Evolutionary conservation across 2,113 vertebrate species (phyloP), one percentile per base, ranked within the genome.

Genomic region (Piaya cayana): DNA sequence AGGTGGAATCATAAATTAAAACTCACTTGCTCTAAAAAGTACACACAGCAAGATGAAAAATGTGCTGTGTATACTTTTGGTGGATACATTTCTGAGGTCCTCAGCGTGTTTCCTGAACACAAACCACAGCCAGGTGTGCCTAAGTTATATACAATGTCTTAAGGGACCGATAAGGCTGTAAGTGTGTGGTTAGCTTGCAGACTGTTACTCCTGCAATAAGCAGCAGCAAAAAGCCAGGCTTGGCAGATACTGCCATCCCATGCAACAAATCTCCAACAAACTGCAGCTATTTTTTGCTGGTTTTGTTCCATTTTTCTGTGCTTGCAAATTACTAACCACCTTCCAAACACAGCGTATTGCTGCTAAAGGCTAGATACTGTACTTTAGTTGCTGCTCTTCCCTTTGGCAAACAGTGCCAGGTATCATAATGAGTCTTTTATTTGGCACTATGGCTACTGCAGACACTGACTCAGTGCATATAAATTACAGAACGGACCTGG

Each of bases 71-170:
- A 17, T 82, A 23, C 49, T 92, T 91, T 85, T 85, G 70, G 74
- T 74, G 67, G 75, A 55, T 55, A 50, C 13, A 62, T 74, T 92
- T 79, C 95, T 92, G 67, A 92, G 60, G 63, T 87, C 32, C 71
- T 92, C 87, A 90, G 90, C 59, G 29, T 11, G 42, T 77, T 95
- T 96, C 55, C 92, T 90, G 71, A 90, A 74, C 88, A 67, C 59
- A 95, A 95, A 86, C 92, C 76, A 20, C 0, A 0, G 47, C 70
- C 4, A 4, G 69, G 60, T 0, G 0, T 91, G 77, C 12, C 62
- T 79, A 69, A 67, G 84, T 49, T 92, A 64, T 92, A 90, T 8
- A 86, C 68, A 84, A 86, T 65, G n/a, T 58, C 95, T 86, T 65
- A 0, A 92, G 88, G 72, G 90, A 88, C 30, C 0, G 1, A 39